These are phyloP conservation scores for Drosophila seguyi DNA, from an alignment of 1,140 invertebrate species.

Conservation along the genomic window DNA sequence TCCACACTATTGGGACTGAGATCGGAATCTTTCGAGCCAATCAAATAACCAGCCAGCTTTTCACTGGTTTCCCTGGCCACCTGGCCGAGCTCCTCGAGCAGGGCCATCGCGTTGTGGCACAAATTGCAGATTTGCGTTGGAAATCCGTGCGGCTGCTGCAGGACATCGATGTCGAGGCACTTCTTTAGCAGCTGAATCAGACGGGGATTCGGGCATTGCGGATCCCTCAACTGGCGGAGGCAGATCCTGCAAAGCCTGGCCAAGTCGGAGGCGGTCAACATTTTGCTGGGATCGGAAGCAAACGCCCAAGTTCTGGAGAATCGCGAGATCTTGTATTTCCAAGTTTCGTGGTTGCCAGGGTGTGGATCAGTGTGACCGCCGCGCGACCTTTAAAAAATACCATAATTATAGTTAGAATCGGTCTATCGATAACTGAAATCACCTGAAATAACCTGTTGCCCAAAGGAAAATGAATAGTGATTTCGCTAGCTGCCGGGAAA, in stretches of 20 bases:
- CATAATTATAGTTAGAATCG: neutral
- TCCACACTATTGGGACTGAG: neutral
- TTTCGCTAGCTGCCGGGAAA: neutral
- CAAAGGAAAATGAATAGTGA: neutral
- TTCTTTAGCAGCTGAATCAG: conserved; percentile 54
- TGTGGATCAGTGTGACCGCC: conserved; percentile 12
- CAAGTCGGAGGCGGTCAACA: conserved; percentile 64
- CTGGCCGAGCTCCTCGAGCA: conserved; percentile 65
- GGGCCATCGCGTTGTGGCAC: conserved; percentile 67
- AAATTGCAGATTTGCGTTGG: conserved; percentile 66
- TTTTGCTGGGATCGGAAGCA: conserved; percentile 46
- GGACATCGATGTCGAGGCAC: conserved; percentile 66
- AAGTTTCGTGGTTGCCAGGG: conserved; percentile 6
- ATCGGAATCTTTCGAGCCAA: neutral
- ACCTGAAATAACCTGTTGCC: conserved; percentile 3
- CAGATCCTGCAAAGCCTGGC: conserved; percentile 75
- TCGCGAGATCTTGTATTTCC: neutral
- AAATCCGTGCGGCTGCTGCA: conserved; percentile 53
- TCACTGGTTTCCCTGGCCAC: conserved; percentile 62
- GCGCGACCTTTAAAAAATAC: neutral
- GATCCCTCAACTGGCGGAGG: conserved; percentile 61
- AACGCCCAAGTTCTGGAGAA: neutral
- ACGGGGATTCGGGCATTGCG: conserved; percentile 25
- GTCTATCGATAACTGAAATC: neutral
- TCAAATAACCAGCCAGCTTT: conserved; percentile 26